Conservation (phyloP, 2,888 invertebrate genomes). For the Automeris io region DNA sequence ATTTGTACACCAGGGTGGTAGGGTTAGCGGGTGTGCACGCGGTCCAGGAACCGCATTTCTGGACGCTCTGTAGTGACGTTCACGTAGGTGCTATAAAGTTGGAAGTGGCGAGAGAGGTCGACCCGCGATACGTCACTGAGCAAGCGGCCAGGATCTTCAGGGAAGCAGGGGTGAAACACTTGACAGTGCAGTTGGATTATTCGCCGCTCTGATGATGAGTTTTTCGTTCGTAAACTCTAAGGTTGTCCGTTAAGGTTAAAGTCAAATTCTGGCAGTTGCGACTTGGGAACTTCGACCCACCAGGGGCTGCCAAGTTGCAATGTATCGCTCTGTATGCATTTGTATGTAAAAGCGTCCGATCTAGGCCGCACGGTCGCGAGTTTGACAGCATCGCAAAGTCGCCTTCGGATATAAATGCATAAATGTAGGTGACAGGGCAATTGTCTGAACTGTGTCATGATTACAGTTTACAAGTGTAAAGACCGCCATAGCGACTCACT, state of each 20-base stretch:
- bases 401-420: no score
- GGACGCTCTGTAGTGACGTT: conserved; percentile 97
- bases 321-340: no score
- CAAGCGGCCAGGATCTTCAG: conserved; percentile 97
- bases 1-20: conserved; percentile 92
- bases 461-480: no score
- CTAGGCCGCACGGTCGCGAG: no score
- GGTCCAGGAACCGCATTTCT: conserved; percentile 98
- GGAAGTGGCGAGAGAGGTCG: conserved; percentile 95
- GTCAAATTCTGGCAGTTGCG: no score
- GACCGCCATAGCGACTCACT: no score
- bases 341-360: no score
- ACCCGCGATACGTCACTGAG: conserved; percentile 93
- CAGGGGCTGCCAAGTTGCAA: no score
- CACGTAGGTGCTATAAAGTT: conserved; percentile 95
- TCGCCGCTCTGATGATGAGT: conserved; percentile 76
- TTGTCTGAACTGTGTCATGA: no score
- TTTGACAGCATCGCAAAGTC: no score
- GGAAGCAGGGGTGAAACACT: conserved; percentile 92
- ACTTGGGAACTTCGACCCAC: no score
- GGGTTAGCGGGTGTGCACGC: conserved; percentile 96
- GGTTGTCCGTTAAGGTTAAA: conserved; percentile 15
- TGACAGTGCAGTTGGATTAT: conserved; percentile 96
- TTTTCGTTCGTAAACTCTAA: conserved; percentile 31
- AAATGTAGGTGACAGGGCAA: no score